Evolutionary conservation across 2,888 invertebrate species (phyloP).

Genomic region (Drosophila putrida): DNA sequence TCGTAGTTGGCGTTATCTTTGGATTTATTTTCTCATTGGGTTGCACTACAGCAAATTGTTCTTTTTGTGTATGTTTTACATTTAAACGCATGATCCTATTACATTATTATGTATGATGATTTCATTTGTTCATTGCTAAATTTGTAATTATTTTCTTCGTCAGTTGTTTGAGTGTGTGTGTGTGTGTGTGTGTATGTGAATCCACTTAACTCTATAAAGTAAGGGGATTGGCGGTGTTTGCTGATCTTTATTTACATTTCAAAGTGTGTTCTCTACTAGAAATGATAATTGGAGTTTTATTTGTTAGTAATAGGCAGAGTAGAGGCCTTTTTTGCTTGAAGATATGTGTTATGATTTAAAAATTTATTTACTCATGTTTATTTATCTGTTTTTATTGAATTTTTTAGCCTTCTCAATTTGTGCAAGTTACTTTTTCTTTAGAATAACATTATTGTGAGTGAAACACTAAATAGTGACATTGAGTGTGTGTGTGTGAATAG

Average conservation of each 20-base stretch:
- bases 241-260: slow-evolving; percentile 55
- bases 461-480: slow-evolving; percentile 49
- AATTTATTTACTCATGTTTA: slow-evolving; percentile 38
- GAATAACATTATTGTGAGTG: slow-evolving; percentile 44
- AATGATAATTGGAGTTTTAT: slow-evolving; percentile 43
- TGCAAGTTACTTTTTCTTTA: slow-evolving; percentile 59
- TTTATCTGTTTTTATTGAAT: slow-evolving; percentile 21
- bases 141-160: slow-evolving; percentile 26
- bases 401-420: slow-evolving; percentile 47
- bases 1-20: slow-evolving; percentile 53
- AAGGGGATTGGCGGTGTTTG: slow-evolving; percentile 68
- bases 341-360: slow-evolving; percentile 77
- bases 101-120: slow-evolving; percentile 19
- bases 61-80: slow-evolving; percentile 20
- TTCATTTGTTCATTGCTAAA: slow-evolving; percentile 28
- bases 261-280: slow-evolving; percentile 42
- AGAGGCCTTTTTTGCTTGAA: slow-evolving; percentile 47
- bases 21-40: slow-evolving; percentile 35
- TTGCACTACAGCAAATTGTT: slow-evolving; percentile 55
- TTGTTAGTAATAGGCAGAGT: slow-evolving; percentile 54
- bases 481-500: slow-evolving; percentile 20
- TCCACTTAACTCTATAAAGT: slow-evolving; percentile 77
- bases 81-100: slow-evolving; percentile 45
- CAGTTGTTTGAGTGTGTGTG: slow-evolving; percentile 17
- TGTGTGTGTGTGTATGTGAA: slow-evolving; percentile 32